phyloP scores from a whole-genome alignment of 2,888 invertebrate genomes.

The Operophtera brumata region DNA sequence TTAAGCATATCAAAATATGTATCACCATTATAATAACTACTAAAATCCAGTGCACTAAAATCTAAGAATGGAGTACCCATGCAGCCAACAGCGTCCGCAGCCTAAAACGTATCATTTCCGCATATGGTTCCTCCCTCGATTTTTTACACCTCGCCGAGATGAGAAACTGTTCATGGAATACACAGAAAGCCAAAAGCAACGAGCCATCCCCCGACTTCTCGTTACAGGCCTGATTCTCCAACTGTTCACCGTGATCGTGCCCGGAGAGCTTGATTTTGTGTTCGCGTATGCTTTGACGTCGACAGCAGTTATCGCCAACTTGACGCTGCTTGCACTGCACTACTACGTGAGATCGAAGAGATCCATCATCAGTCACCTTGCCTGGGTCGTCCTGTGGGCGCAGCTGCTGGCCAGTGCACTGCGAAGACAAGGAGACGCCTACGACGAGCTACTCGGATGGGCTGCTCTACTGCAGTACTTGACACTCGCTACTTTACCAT shows the following conservation, averaged over 20 bases:
- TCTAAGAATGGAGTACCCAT: slow-evolving; percentile 33
- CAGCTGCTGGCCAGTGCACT: slow-evolving; percentile 66
- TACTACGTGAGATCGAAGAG: slow-evolving; percentile 54
- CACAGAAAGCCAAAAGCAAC: slow-evolving; percentile 64
- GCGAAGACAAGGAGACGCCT: slow-evolving; percentile 72
- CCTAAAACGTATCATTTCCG: slow-evolving; percentile 44
- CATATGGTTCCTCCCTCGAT: slow-evolving; percentile 61
- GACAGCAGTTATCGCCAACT: slow-evolving; percentile 49
- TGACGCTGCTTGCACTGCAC: slow-evolving; percentile 51
- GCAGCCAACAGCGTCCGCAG: slow-evolving; percentile 12
- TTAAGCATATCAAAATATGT: slow-evolving; percentile 1
- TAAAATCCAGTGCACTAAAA: slow-evolving; percentile 5
- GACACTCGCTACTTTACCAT: slow-evolving; percentile 86
- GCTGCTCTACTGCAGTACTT: slow-evolving; percentile 87
- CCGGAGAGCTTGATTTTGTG: slow-evolving; percentile 61
- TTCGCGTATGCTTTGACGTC: slow-evolving; percentile 56
- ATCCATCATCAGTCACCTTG: slow-evolving; percentile 82
- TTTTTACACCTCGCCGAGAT: slow-evolving; percentile 62
- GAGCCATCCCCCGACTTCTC: slow-evolving; percentile 64
- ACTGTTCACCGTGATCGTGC: slow-evolving; percentile 60
- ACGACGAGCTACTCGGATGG: slow-evolving; percentile 87
- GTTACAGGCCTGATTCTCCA: slow-evolving; percentile 62
- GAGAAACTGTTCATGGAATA: slow-evolving; percentile 67
- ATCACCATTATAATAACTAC: background rate
- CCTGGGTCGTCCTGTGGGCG: slow-evolving; percentile 82